Evolutionary conservation across 2,113 vertebrate genomes (phyloP).

Genomic region (Thamnophis sirtalis): DNA sequence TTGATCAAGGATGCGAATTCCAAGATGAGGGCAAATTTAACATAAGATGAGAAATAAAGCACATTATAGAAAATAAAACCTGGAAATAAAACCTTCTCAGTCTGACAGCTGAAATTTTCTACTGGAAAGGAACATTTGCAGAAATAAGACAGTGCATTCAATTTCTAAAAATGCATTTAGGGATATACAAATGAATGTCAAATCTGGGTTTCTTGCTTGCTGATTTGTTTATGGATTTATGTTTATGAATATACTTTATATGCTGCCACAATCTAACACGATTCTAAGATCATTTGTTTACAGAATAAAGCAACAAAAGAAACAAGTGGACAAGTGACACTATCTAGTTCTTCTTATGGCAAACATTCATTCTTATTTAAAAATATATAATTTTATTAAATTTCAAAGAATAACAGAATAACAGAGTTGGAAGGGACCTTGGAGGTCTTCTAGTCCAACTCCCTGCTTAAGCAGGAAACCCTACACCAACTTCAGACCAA

Average conservation of each 20-base stretch:
- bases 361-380: neutral
- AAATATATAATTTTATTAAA: no score
- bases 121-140: neutral
- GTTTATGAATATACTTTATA: neutral
- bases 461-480: neutral
- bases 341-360: neutral
- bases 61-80: neutral
- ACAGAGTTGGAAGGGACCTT: no score
- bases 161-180: neutral
- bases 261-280: neutral
- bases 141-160: neutral
- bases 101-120: neutral
- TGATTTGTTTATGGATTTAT: neutral
- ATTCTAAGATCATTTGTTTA: neutral
- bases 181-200: neutral
- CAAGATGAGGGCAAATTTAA: neutral
- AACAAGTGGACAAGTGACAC: neutral
- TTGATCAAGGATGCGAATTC: neutral
- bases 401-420: no score
- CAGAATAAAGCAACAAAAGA: neutral
- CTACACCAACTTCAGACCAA: neutral
- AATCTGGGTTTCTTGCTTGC: neutral
- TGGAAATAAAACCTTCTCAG: neutral
- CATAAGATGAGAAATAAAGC: neutral
- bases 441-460: no score